Evolutionary conservation across 2,113 vertebrate species (phyloP), one percentile per base, ranked within the genome.

Genomic region (Vidua macroura): DNA sequence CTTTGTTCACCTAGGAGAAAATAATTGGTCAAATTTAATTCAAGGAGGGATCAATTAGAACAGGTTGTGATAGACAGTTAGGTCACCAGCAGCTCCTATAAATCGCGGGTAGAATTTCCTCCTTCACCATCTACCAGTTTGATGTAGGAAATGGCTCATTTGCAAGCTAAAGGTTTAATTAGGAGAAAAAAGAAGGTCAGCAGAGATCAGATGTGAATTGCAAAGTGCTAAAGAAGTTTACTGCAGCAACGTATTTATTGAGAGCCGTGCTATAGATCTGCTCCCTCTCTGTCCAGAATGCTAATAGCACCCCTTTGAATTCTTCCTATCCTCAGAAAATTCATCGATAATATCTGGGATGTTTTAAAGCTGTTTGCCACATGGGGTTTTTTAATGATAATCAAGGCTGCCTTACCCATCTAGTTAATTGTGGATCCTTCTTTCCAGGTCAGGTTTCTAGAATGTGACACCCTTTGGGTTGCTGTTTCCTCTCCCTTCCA

Each of bases 161-260:
- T 95, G 96, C 92, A 96, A 97, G 81, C 74, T 91, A 92, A 88
- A 94, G 94, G 86, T 95, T 97, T 96, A 96, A 97, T 96, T 95
- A 92, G 93, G 90, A 95, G 81, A 55, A 88, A 91, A 89, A 96
- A 90, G 88, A 95, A 92, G 92, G 91, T 93, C 91, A 95, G 77
- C 66, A 82, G 72, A 93, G 96, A 95, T 95, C 94, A 94, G 92
- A 85, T 90, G 95, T 96, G 95, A 97, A 93, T 94, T 96, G 86
- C 88, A 95, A 94, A 96, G 93, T 56, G 86, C 89, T 96, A 33
- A 56, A 74, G 87, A 90, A 90, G 92, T 96, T 94, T 96, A 93
- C 83, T 91, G 91, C 91, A 88, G 93, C 58, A 70, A 68, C 0
- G 30, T 77, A 92, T 91, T 95, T 95, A 82, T 78, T 70, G 82